Evolutionary conservation across 2,888 invertebrate genomes (phyloP).

Genomic region (Amphipyra berbera): DNA sequence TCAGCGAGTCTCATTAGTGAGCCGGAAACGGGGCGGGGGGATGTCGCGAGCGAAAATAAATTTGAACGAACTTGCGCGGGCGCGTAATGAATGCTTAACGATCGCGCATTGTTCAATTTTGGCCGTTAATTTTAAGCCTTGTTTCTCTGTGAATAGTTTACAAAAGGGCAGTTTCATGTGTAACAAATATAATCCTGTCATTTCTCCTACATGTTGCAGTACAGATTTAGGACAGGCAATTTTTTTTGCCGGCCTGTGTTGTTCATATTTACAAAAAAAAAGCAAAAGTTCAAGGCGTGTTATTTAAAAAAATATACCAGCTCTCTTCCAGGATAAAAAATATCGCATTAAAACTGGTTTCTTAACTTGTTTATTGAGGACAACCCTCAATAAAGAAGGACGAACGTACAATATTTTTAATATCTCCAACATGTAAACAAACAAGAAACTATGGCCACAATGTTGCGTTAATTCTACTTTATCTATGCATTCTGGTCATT

Average conservation of each 20-base stretch:
- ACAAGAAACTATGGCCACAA: slow-evolving; percentile 42
- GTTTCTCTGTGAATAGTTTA: slow-evolving; percentile 24
- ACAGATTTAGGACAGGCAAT: too few species aligned
- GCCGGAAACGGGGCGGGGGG: slow-evolving; percentile 69
- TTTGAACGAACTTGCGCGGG: slow-evolving; percentile 63
- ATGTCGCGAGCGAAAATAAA: slow-evolving; percentile 71
- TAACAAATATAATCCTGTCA: slow-evolving; percentile 22
- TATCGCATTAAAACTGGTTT: slow-evolving; percentile 23
- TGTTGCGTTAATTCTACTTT: slow-evolving; percentile 58
- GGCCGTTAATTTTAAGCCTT: slow-evolving; percentile 45
- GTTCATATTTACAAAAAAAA: neutral
- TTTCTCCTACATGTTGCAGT: too few species aligned
- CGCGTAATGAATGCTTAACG: slow-evolving; percentile 67
- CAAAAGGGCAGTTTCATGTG: slow-evolving; percentile 23
- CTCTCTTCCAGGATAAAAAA: slow-evolving; percentile 25
- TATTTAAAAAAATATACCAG: slow-evolving; percentile 19
- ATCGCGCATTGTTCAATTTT: slow-evolving; percentile 58
- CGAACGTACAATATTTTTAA: slow-evolving; percentile 43
- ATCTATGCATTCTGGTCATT: slow-evolving; percentile 63
- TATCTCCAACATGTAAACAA: slow-evolving; percentile 46
- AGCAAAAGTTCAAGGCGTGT: too few species aligned
- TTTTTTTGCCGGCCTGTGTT: too few species aligned
- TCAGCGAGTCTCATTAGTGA: slow-evolving; percentile 65
- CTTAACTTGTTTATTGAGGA: slow-evolving; percentile 32
- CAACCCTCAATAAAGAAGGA: slow-evolving; percentile 38